These are phyloP conservation scores for Ferdinandea cuprea DNA, from an alignment of 2,888 invertebrate genomes.

Conservation along the genomic window DNA sequence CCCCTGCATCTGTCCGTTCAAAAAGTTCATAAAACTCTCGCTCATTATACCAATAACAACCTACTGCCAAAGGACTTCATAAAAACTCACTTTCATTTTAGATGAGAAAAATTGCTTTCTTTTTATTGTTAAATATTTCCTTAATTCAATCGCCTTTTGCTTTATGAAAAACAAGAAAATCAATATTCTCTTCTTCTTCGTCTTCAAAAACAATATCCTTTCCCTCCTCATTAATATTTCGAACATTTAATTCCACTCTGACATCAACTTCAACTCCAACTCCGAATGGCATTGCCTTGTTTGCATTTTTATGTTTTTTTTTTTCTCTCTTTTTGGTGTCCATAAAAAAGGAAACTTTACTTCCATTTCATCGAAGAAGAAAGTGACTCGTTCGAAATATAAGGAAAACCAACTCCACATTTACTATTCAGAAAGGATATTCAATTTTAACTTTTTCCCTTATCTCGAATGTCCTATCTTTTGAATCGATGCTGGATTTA, in stretches of 20 bases:
- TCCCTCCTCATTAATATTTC: slow-evolving; percentile 69
- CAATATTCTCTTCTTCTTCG: slow-evolving; percentile 28
- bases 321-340: slow-evolving; percentile 1
- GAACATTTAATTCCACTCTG: slow-evolving; percentile 66
- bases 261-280: slow-evolving; percentile 61
- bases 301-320: slow-evolving; percentile 67
- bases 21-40: too few relatives aligned
- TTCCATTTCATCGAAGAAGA: slow-evolving; percentile 34
- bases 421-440: slow-evolving; percentile 72
- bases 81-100: slow-evolving; percentile 21
- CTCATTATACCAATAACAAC: slow-evolving; percentile 18
- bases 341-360: slow-evolving; percentile 55
- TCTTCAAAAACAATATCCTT: slow-evolving; percentile 44
- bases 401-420: slow-evolving; percentile 56
- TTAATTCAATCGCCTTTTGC: slow-evolving; percentile 35
- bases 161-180: slow-evolving; percentile 18
- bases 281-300: slow-evolving; percentile 28
- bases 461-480: slow-evolving; percentile 67
- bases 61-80: slow-evolving; percentile 17
- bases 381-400: slow-evolving; percentile 45
- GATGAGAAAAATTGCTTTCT: slow-evolving; percentile 24
- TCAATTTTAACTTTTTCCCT: slow-evolving; percentile 73
- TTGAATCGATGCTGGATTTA: slow-evolving; percentile 42
- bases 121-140: slow-evolving; percentile 28
- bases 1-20: too few relatives aligned